phyloP scores from a whole-genome alignment of 2,797 vertebrate species.

The Cossypha heuglini region DNA sequence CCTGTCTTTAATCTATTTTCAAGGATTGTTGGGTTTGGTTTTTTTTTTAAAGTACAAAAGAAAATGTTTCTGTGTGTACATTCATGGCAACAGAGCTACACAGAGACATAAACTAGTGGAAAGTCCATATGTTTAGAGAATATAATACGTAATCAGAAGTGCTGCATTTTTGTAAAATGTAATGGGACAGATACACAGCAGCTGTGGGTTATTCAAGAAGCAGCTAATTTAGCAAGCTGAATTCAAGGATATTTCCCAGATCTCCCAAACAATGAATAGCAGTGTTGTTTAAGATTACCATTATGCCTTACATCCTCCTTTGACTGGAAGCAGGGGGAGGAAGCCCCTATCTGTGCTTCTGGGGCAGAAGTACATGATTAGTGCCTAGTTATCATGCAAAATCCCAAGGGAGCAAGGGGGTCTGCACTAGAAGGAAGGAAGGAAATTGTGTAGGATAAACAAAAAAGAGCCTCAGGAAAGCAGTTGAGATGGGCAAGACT shows the following conservation, averaged over 20 bases:
- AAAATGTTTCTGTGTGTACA: neutral
- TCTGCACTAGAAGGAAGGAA: constrained; percentile 73
- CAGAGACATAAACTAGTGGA: constrained; percentile 1
- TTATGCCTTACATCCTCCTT: constrained; percentile 64
- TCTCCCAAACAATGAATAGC: constrained; percentile 68
- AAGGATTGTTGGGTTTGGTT: neutral
- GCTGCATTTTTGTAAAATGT: constrained; percentile 26
- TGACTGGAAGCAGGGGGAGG: constrained; percentile 61
- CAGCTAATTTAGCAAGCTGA: constrained; percentile 67
- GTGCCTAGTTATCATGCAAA: constrained; percentile 69
- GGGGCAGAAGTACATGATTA: constrained; percentile 69
- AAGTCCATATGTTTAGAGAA: constrained; percentile 10
- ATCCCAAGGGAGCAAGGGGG: constrained; percentile 56
- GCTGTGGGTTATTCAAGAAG: constrained; percentile 70
- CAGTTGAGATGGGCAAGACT: constrained; percentile 66
- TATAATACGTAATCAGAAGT: constrained; percentile 5
- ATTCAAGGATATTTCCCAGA: constrained; percentile 71
- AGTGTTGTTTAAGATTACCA: constrained; percentile 68
- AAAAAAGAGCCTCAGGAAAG: constrained; percentile 66
- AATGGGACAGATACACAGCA: constrained; percentile 50
- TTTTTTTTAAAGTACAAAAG: constrained; percentile 3
- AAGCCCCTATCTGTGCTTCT: constrained; percentile 58
- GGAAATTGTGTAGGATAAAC: constrained; percentile 77
- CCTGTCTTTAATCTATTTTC: constrained; percentile 49
- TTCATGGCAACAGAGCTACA: neutral